Evolutionary conservation across 2,888 invertebrate species (phyloP).

Genomic region (Pyrrhosoma nymphula): DNA sequence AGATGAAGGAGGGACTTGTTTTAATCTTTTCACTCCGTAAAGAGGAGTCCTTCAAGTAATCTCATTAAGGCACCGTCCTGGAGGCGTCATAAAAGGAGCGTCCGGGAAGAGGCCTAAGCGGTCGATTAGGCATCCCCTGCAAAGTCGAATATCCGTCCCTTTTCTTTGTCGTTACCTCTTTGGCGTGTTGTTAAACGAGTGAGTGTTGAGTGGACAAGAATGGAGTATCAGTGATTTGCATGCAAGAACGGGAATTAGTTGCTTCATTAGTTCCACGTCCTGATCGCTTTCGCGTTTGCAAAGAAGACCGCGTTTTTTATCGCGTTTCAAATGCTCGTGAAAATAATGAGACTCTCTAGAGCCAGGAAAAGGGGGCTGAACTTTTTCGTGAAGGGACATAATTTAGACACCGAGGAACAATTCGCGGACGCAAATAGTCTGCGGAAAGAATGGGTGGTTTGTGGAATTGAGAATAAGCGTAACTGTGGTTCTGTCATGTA

Average conservation of each 20-base stretch:
- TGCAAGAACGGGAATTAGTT: background rate
- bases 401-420: no score
- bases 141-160: background rate
- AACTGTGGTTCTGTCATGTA: no score
- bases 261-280: background rate
- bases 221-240: background rate
- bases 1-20: background rate
- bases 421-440: no score
- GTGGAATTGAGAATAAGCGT: no score
- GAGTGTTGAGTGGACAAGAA: background rate
- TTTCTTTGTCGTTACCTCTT: background rate
- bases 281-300: background rate
- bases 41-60: background rate
- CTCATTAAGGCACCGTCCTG: background rate
- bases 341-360: no score
- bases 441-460: no score
- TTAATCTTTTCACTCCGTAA: background rate
- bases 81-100: background rate
- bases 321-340: background rate
- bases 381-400: no score
- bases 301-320: background rate
- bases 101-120: background rate
- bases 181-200: background rate
- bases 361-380: no score
- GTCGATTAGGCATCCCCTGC: background rate